These are phyloP conservation scores for Ectemnius cavifrons DNA, from an alignment of 2,888 invertebrate species.

Conservation along the genomic window DNA sequence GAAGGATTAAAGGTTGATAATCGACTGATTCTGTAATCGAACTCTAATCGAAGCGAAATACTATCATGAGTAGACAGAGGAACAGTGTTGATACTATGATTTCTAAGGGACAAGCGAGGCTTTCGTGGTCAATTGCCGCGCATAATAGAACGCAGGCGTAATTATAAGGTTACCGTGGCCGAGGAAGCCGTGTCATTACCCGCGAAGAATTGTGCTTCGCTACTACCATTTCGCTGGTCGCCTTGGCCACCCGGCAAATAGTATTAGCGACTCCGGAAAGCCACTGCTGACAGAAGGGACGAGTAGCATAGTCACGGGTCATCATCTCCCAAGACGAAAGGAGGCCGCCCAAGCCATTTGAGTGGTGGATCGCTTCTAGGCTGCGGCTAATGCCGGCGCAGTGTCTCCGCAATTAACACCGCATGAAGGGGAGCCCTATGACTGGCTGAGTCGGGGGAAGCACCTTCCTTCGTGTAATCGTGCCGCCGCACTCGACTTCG, in stretches of 20 bases:
- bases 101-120: constrained; percentile 5
- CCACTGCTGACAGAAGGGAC: constrained; percentile 11
- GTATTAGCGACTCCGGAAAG: constrained; percentile 47
- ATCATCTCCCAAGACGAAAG: too few species aligned
- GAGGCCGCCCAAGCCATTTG: too few species aligned
- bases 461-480: neutral
- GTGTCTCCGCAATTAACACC: constrained; percentile 57
- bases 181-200: constrained; percentile 66
- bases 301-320: constrained; percentile 18
- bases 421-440: constrained; percentile 32
- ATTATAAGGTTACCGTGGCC: constrained; percentile 67
- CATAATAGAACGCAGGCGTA: constrained; percentile 70
- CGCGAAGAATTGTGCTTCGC: constrained; percentile 63
- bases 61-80: neutral
- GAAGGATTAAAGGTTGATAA: constrained; percentile 37
- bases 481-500: too few species aligned
- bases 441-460: constrained; percentile 26
- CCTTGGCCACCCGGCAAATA: constrained; percentile 46
- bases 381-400: constrained; percentile 45
- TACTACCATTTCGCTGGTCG: constrained; percentile 60
- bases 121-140: constrained; percentile 56
- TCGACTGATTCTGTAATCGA: constrained; percentile 45
- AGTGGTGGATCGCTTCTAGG: neutral
- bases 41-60: constrained; percentile 23
- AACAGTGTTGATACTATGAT: neutral